Evolutionary conservation across 2,113 vertebrate species (phyloP).

Genomic region (Beaufortia kweichowensis): DNA sequence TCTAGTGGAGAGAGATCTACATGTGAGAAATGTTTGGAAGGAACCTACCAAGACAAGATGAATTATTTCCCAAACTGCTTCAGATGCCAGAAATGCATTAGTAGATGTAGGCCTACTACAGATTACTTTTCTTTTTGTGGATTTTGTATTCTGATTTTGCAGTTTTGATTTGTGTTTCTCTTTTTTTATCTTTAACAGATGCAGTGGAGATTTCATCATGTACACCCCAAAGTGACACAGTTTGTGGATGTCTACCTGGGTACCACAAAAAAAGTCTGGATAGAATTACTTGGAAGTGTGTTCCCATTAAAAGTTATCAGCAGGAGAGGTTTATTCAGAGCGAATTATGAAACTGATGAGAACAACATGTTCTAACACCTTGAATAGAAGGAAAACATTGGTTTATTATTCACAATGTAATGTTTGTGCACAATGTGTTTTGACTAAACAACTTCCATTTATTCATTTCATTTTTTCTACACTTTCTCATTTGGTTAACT

Average conservation of each 20-base stretch:
- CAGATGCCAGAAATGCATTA: neutral
- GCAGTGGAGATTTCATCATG: neutral
- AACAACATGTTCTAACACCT: too few relatives aligned
- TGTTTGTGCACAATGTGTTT: too few relatives aligned
- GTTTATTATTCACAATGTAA: too few relatives aligned
- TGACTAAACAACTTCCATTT: too few relatives aligned
- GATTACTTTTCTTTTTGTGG: neutral
- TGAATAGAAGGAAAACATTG: too few relatives aligned
- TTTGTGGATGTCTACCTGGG: conserved; percentile 18
- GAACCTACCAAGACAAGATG: neutral
- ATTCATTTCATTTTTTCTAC: too few relatives aligned
- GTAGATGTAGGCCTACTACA: neutral
- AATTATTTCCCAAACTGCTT: conserved; percentile 34
- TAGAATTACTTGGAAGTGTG: neutral
- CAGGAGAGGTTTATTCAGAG: too few relatives aligned
- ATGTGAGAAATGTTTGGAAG: conserved; percentile 2
- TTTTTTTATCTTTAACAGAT: conserved; percentile 4
- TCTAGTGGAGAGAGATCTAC: neutral
- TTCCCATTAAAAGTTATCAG: neutral
- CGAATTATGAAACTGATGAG: too few relatives aligned
- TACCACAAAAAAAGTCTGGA: neutral
- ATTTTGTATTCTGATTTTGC: neutral
- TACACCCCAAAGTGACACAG: conserved; percentile 3
- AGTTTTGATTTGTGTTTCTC: neutral
- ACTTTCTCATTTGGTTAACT: too few relatives aligned